Conservation (phyloP, 1,140 invertebrate genomes). For the Musca domestica region DNA sequence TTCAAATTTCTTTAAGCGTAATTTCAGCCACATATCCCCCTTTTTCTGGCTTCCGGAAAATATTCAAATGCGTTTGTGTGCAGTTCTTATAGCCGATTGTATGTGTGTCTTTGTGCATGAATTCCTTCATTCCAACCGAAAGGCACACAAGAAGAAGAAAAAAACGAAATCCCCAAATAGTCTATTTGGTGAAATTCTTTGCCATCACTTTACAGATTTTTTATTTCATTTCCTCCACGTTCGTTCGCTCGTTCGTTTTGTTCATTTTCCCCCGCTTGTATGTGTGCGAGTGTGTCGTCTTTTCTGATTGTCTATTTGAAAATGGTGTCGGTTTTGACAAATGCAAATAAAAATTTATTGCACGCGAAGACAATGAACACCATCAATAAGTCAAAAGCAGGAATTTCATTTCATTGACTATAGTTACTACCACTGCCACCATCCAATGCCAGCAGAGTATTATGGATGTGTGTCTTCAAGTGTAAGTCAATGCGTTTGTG, state of each 20-base stretch:
- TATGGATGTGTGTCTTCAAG: not conserved
- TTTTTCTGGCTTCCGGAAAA: too few relatives aligned
- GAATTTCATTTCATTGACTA: slow-evolving; percentile 49
- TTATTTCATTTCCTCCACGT: not conserved
- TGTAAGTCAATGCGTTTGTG: not conserved
- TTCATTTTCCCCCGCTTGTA: not conserved
- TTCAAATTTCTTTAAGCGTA: too few relatives aligned
- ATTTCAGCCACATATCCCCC: too few relatives aligned
- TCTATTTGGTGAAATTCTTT: too few relatives aligned
- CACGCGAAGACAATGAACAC: slow-evolving; percentile 30
- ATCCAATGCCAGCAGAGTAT: too few relatives aligned
- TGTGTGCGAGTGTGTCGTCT: not conserved
- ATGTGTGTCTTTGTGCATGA: too few relatives aligned
- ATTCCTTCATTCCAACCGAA: too few relatives aligned
- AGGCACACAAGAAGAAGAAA: too few relatives aligned
- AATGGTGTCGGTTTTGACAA: slow-evolving; percentile 28
- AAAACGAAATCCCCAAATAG: too few relatives aligned
- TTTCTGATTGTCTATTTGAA: slow-evolving; percentile 17
- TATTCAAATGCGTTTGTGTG: too few relatives aligned
- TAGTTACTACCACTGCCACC: not conserved
- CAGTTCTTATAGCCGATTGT: too few relatives aligned
- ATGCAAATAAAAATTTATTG: slow-evolving; percentile 32
- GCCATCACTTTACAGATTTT: too few relatives aligned
- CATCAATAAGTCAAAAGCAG: slow-evolving; percentile 54
- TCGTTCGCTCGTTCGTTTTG: not conserved